These are phyloP conservation scores for human DNA, from an alignment of 2,113 vertebrate genomes.

Conservation along the genomic window GRCh38 chr18:14446501-14447000, in stretches of 20 bases:
- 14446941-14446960: not conserved
- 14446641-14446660: not conserved
- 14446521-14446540: not conserved
- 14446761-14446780: too few species aligned
- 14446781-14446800: too few species aligned
- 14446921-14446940: not conserved
- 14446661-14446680: not conserved
- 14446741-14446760: not conserved
- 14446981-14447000: not conserved
- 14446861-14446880: not conserved
- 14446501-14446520: not conserved
- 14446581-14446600: not conserved
- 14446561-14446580: too few species aligned
- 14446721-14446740: fast-evolving
- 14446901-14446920: not conserved
- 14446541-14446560: not conserved
- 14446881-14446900: not conserved
- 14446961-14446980: too few species aligned
- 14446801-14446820: too few species aligned
- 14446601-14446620: not conserved
- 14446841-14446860: not conserved
- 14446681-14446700: not conserved
- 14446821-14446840: not conserved
- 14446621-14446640: not conserved
- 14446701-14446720: too few species aligned